Evolutionary conservation across 2,888 invertebrate species (phyloP), one percentile per base, ranked within the genome.

Genomic region (Glyphotaelius pellucidus): DNA sequence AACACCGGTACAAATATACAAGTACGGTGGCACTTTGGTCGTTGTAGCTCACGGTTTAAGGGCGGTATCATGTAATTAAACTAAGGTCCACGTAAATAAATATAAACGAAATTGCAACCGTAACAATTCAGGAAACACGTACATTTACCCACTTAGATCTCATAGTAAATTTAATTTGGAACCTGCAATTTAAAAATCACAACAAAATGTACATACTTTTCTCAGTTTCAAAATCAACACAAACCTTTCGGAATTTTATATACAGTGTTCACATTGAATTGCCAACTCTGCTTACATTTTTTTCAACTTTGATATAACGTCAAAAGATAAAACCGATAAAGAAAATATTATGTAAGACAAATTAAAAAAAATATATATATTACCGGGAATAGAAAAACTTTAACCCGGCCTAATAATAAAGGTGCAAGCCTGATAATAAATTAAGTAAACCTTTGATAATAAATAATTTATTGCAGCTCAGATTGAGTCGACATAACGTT

Each of bases 1-100:
- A 91, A 91, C 88, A 81, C 88, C 52, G 47, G 83, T 80, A 91
- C 91, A 91, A 91, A 91, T 91, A 88, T 91, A 67, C 67, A 67
- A 67, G 67, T 67, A 67, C 67, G 67, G 85, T 80, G 84, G 89
- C 89, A 80, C 52, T 79, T 79, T 67, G 67, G 88, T 80, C 35
- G 88, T 30, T 89, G 84, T 79, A 89, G 88, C 80, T 89, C 35
- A 89, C 79, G 32, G 88, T 89, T 79, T 89, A 79, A 89, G 79
- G 79, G 88, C 25, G 67, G 79, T 89, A 89, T 89, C 79, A 38
- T 79, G 79, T 89, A 89, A 89, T 89, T 89, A 89, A 89, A 79
- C 88, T 81, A 14, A 32, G 30, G 67, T 67, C 15, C 67, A 52
- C 52, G 30, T 88, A 88, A 88, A 85, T 85, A 85, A 85, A 88